Evolutionary conservation across 2,797 vertebrate species (phyloP).

Genomic region (Scarus forsteni): DNA sequence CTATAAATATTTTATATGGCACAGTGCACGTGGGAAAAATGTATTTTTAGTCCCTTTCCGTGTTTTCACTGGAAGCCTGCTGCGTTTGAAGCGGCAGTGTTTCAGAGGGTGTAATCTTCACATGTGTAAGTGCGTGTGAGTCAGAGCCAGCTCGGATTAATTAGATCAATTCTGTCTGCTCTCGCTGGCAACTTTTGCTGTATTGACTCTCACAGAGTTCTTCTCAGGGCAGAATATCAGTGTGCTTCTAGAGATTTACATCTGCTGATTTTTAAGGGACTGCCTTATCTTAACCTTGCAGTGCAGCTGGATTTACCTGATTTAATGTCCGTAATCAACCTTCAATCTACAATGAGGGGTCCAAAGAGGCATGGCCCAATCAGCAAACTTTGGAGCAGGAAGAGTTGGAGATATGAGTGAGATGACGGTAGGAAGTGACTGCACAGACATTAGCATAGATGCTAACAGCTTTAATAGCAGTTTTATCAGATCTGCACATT

Average conservation of each 20-base stretch:
- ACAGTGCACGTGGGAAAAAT: conserved; percentile 85
- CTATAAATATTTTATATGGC: conserved; percentile 89
- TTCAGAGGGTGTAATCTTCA: conserved; percentile 38
- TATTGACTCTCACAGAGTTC: conserved; percentile 53
- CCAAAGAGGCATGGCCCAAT: too few species aligned
- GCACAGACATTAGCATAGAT: too few species aligned
- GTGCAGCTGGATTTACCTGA: too few species aligned
- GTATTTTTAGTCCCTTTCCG: conserved; percentile 82
- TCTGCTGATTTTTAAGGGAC: too few species aligned
- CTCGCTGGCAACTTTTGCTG: conserved; percentile 26
- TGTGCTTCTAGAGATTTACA: conserved; percentile 30
- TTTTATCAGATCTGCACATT: too few species aligned
- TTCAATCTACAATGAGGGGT: too few species aligned
- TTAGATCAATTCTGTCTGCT: conserved; percentile 40
- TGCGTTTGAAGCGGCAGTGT: conserved; percentile 36
- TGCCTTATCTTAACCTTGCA: too few species aligned
- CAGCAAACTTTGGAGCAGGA: too few species aligned
- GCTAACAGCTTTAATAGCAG: too few species aligned
- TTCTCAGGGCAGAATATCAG: conserved; percentile 23
- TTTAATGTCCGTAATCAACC: too few species aligned
- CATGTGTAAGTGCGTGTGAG: conserved; percentile 19
- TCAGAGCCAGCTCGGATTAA: conserved; percentile 23
- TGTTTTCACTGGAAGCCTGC: conserved; percentile 50
- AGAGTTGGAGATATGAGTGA: too few species aligned
- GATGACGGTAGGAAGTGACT: too few species aligned